phyloP scores from a whole-genome alignment of 2,797 vertebrate genomes.

The Borostomias antarcticus region DNA sequence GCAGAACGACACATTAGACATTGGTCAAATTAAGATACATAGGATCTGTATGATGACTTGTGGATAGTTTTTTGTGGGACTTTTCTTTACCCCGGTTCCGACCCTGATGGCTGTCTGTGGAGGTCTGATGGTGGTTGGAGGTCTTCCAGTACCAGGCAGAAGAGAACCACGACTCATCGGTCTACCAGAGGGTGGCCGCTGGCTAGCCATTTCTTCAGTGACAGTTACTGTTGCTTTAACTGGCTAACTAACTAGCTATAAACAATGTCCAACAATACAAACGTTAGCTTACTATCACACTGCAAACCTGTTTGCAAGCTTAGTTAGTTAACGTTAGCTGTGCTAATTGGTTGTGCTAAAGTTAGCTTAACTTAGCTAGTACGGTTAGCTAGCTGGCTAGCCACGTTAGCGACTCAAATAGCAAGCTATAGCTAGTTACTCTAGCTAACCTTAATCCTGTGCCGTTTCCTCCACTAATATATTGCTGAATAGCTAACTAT shows the following conservation, averaged over 20 bases:
- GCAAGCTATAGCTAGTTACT: neutral
- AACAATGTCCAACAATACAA: too few species aligned
- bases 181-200: slow-evolving; percentile 69
- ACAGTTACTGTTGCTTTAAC: neutral
- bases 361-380: too few species aligned
- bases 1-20: too few species aligned
- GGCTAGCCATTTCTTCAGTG: slow-evolving; percentile 68
- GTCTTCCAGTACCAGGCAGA: slow-evolving; percentile 62
- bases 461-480: neutral
- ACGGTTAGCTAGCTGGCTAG: too few species aligned
- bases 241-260: neutral
- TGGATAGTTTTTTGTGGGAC: slow-evolving; percentile 2
- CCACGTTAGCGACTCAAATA: neutral
- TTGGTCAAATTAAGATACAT: too few species aligned
- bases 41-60: too few species aligned
- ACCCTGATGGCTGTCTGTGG: slow-evolving; percentile 69
- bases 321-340: too few species aligned
- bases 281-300: too few species aligned
- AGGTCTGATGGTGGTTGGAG: slow-evolving; percentile 71
- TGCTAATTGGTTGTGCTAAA: too few species aligned
- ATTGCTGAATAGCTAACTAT: neutral
- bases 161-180: slow-evolving; percentile 75
- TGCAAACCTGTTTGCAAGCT: neutral
- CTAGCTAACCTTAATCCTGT: neutral
- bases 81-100: slow-evolving; percentile 68